phyloP scores from a whole-genome alignment of 2,797 vertebrate species.

The Salmo trutta region DNA sequence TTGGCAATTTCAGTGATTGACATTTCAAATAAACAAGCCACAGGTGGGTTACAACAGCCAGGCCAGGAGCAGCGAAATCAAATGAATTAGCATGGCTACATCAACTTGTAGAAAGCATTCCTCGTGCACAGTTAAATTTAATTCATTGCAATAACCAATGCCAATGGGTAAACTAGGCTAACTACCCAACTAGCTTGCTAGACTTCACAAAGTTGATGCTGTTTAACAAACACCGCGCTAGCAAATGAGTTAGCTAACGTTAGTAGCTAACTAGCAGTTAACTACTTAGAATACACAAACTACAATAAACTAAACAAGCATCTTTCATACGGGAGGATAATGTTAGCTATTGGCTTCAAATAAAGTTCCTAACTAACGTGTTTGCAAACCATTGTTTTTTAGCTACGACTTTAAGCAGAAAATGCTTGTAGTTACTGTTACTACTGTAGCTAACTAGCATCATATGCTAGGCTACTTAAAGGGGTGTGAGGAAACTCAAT shows the following conservation, averaged over 20 bases:
- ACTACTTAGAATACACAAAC: not conserved
- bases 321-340: too few species aligned
- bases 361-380: not conserved
- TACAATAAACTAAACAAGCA: not conserved
- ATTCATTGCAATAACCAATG: not conserved
- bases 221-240: too few species aligned
- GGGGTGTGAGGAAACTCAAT: not conserved
- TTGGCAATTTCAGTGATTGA: too few species aligned
- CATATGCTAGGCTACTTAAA: conserved; percentile 39
- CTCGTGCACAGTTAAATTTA: not conserved
- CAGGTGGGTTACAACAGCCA: not conserved
- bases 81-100: not conserved
- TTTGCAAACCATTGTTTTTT: not conserved
- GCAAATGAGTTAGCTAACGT: conserved; percentile 3
- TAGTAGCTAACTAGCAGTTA: conserved; percentile 27
- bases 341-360: not conserved
- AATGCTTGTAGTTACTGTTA: not conserved
- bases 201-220: not conserved
- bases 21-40: not conserved
- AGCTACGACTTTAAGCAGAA: not conserved
- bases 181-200: conserved; percentile 10
- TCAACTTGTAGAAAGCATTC: not conserved
- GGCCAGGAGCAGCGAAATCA: not conserved
- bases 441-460: not conserved
- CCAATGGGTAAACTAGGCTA: conserved; percentile 3